Evolutionary conservation across 2,888 invertebrate genomes (phyloP).

Genomic region (Listrodromus nycthemerus): DNA sequence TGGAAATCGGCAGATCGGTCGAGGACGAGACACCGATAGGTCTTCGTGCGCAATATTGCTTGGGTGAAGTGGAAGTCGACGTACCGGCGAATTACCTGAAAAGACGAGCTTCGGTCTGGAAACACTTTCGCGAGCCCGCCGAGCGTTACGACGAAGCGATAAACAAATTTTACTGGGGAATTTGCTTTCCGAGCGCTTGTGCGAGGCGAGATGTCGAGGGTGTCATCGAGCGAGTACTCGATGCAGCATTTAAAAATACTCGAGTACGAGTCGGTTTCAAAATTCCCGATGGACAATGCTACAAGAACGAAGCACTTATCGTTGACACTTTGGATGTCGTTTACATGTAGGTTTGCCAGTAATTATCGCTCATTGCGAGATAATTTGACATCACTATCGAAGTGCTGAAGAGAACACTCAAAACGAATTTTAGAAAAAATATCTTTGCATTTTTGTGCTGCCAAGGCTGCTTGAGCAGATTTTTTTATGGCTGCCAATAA

Average conservation of each 20-base stretch:
- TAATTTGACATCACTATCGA: too few relatives aligned
- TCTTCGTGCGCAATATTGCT: conserved; percentile 76
- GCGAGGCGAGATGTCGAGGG: conserved; percentile 78
- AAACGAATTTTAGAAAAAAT: too few relatives aligned
- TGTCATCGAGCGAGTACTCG: conserved; percentile 75
- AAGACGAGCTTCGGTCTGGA: conserved; percentile 72
- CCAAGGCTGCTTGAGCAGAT: too few relatives aligned
- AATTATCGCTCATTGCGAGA: neutral
- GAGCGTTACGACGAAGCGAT: conserved; percentile 74
- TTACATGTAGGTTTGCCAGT: conserved; percentile 74
- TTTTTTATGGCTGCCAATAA: too few relatives aligned
- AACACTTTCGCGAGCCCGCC: conserved; percentile 69
- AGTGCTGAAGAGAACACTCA: too few relatives aligned
- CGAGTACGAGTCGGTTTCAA: conserved; percentile 71
- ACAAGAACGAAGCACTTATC: conserved; percentile 69
- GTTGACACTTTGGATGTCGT: conserved; percentile 72
- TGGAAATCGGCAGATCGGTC: conserved; percentile 73
- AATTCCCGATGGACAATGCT: conserved; percentile 73
- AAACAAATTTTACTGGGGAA: conserved; percentile 85
- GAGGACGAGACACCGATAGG: conserved; percentile 66
- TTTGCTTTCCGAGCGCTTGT: conserved; percentile 86
- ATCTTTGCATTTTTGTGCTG: too few relatives aligned
- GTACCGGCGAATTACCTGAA: conserved; percentile 70
- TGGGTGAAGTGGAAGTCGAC: conserved; percentile 74
- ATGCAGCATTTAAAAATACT: conserved; percentile 71